Base-by-base conservation (phyloP, 2,797 vertebrate species). In the Hypotaenidia philippensis region DNA sequence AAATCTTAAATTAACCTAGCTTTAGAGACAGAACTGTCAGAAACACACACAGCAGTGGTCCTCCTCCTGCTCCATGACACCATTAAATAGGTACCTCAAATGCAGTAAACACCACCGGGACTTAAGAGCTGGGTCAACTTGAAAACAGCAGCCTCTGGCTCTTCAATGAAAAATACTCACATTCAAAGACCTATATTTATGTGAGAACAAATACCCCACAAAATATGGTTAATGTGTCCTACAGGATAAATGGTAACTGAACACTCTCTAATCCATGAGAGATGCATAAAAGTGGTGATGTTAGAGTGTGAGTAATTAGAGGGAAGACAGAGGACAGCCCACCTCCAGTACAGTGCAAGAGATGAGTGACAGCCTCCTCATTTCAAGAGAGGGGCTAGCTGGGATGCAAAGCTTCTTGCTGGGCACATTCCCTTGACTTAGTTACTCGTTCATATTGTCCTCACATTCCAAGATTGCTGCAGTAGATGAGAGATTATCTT, bases 121-220 rank as follows among this genome's bases (percentile, higher is more conserved):
- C 50, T 68, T 25, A 41, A 81, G 45, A 21, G 6, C 66, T 82
- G 36, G 5, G 13, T 55, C 59, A 61, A 1, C 21, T 7, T 38
- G 21, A n/a, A 72, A 74, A 50, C 36, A 68, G 2, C 34, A 81
- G 40, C 22, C 12, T 49, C 40, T 52, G 13, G 15, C 6, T 72
- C 38, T 70, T 40, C 32, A 44, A 13, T 11, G 27, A 36, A 50
- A 44, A 55, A 45, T 2, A 16, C 9, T 9, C 3, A 3, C 4
- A 12, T 29, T 77, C 41, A 12, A 50, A 75, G 23, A 22, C 4
- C 2, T 12, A 38, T 2, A 1, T 1, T 3, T 9, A 14, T 1
- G 8, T 22, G n/a, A 53, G 41, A 92, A 53, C 5, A 56, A 78
- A 50, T 1, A 5, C 15, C 32, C 32, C 5, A 11, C 1, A 2